Conservation (phyloP, 2,888 invertebrate species). For the Acronicta psi region DNA sequence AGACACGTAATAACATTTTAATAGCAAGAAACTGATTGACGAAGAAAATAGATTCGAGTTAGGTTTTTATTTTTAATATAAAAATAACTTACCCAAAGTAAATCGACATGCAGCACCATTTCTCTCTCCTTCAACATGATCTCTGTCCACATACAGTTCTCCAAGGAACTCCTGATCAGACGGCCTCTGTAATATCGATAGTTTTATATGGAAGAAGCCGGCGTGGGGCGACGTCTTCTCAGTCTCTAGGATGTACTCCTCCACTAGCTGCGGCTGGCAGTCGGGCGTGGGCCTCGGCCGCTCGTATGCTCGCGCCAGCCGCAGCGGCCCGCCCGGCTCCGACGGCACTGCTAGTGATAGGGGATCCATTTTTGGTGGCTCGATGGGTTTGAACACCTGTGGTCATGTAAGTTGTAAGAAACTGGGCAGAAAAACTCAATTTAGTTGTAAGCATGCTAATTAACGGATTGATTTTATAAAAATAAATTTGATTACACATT, state of each 20-base stretch:
- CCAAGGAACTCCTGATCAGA: conserved; percentile 97
- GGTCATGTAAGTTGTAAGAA: not conserved
- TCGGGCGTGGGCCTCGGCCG: conserved; percentile 91
- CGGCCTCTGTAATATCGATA: conserved; percentile 95
- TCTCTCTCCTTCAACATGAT: conserved; percentile 92
- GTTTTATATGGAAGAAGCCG: conserved; percentile 94
- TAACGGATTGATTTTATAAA: no score
- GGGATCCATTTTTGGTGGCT: conserved; percentile 90
- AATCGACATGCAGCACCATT: conserved; percentile 96
- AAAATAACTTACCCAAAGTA: conserved; percentile 84
- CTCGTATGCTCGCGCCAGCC: conserved; percentile 88
- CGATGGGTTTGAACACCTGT: conserved; percentile 90
- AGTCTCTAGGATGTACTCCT: conserved; percentile 96
- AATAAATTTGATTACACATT: no score
- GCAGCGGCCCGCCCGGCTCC: conserved; percentile 76
- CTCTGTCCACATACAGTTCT: conserved; percentile 96
- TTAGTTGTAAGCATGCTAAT: no score
- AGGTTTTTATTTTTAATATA: not conserved
- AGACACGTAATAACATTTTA: no score
- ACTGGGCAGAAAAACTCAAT: not conserved
- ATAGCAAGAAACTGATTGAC: no score
- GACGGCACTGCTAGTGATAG: conserved; percentile 88
- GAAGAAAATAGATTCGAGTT: no score
- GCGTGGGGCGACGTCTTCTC: conserved; percentile 91
- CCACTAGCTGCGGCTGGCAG: conserved; percentile 94